phyloP scores from a whole-genome alignment of 2,113 vertebrate genomes.

The Tichodroma muraria region DNA sequence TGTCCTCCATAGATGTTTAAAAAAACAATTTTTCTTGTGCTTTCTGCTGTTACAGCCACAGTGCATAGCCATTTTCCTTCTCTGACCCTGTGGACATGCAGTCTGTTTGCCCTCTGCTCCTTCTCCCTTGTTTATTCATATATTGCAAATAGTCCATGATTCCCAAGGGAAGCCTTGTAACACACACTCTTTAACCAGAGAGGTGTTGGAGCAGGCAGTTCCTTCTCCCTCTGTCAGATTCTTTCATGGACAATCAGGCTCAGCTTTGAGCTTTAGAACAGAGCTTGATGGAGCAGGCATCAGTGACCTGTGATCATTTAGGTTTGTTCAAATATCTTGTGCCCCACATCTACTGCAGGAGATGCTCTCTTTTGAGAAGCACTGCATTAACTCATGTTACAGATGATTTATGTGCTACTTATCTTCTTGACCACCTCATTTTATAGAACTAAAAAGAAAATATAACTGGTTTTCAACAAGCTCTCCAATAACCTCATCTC shows the following conservation, averaged over 20 bases:
- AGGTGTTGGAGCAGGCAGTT: background rate
- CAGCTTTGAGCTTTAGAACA: background rate
- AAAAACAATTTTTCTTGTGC: background rate
- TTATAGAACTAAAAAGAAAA: background rate
- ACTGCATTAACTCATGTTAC: background rate
- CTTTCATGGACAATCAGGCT: background rate
- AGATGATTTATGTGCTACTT: background rate
- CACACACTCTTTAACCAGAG: background rate
- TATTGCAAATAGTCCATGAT: background rate
- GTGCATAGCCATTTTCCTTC: background rate
- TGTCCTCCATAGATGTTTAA: background rate
- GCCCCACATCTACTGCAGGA: background rate
- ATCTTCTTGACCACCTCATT: background rate
- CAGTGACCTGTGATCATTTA: background rate
- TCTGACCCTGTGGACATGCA: background rate
- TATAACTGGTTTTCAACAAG: background rate
- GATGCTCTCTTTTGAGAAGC: background rate
- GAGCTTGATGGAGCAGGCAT: background rate
- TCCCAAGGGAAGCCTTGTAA: background rate
- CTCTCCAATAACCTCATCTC: background rate
- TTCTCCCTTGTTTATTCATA: background rate
- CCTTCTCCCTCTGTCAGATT: background rate
- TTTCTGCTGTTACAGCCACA: background rate
- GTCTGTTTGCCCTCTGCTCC: background rate
- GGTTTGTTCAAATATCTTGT: background rate